Evolutionary conservation across 2,888 invertebrate genomes (phyloP).

Genomic region (Hirtodrosophila cameraria): DNA sequence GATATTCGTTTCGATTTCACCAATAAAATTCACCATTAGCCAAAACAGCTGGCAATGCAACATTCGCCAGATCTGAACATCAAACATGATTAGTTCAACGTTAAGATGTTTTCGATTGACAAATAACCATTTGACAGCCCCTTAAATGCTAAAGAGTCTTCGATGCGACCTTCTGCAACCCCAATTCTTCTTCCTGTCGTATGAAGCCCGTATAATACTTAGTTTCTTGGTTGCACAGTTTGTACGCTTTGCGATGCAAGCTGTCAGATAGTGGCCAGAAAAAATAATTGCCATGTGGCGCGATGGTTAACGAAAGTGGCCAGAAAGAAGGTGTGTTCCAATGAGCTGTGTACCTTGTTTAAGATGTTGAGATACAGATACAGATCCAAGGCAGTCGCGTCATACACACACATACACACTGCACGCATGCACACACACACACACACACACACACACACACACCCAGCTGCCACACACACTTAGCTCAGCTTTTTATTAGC

Average conservation of each 20-base stretch:
- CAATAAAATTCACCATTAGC: slow-evolving; percentile 5
- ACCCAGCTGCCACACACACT: slow-evolving; percentile 25
- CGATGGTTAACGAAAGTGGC: slow-evolving; percentile 62
- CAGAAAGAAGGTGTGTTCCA: slow-evolving; percentile 63
- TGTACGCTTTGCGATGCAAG: slow-evolving; percentile 51
- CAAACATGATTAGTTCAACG: slow-evolving; percentile 7
- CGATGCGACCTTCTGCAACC: slow-evolving; percentile 6
- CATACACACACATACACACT: slow-evolving; percentile 27
- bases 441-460: slow-evolving; percentile 20
- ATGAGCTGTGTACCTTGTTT: slow-evolving; percentile 43
- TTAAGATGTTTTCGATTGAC: slow-evolving; percentile 14
- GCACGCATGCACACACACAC: slow-evolving; percentile 2
- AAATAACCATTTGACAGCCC: slow-evolving; percentile 36
- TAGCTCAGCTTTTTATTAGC: slow-evolving; percentile 58
- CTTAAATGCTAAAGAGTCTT: slow-evolving; percentile 12
- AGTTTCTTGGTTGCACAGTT: slow-evolving; percentile 15
- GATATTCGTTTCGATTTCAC: slow-evolving; percentile 10
- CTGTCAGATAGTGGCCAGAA: slow-evolving; percentile 44
- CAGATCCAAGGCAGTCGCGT: slow-evolving; percentile 50
- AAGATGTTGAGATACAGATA: slow-evolving; percentile 54
- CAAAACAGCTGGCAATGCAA: slow-evolving; percentile 4
- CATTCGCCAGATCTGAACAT: not conserved
- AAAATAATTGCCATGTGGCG: slow-evolving; percentile 60
- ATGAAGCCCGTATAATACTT: not conserved
- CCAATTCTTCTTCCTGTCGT: slow-evolving; percentile 1